Evolutionary conservation across 2,888 invertebrate species (phyloP), one percentile per base, ranked within the genome.

Genomic region (Tenthredo mesomela): DNA sequence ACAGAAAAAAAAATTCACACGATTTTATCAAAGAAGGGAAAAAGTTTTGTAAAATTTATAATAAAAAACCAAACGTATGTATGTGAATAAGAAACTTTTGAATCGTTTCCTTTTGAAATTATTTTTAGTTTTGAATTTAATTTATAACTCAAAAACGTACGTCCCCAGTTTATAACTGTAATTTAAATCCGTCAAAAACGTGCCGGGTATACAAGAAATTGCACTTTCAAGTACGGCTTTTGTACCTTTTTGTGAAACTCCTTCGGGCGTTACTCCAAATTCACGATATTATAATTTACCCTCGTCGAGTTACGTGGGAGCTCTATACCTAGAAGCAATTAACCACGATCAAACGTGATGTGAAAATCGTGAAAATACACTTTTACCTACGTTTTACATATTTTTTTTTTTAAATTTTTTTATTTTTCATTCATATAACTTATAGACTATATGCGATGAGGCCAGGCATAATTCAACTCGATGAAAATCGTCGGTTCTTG

Each of bases 181-280:
- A 40, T 73, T 43, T 43, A 12, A 10, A 4, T 43, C 73, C 43
- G 43, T 25, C 4, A n/a, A 21, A 21, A 25, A 43, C 12, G 9
- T 12, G 21, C 73, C 6, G 12, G 10, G n/a, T n/a, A 43, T 21
- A 73, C 43, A 73, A 73, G 71, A 73, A 73, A 73, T 73, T 43
- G 25, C 71, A 73, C 71, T 73, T 29, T 25, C 29, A 43, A 73
- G 40, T 21, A 15, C 21, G 21, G 21, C 1, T 50, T 50, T 50
- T 6, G 6, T n/a, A n/a, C 50, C n/a, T n/a, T 18, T 50, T 6
- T 4, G 2, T 1, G 0, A 50, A 7, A 25, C 21, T 21, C 6
- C 6, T 2, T 61, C 25, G 18, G 25, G 18, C 21, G n/a, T 61
- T 61, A 25, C 61, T 61, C 61, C 10, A 25, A 61, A 61, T 61